Evolutionary conservation across 1,140 invertebrate species (phyloP).

Genomic region (Bombus picipes): DNA sequence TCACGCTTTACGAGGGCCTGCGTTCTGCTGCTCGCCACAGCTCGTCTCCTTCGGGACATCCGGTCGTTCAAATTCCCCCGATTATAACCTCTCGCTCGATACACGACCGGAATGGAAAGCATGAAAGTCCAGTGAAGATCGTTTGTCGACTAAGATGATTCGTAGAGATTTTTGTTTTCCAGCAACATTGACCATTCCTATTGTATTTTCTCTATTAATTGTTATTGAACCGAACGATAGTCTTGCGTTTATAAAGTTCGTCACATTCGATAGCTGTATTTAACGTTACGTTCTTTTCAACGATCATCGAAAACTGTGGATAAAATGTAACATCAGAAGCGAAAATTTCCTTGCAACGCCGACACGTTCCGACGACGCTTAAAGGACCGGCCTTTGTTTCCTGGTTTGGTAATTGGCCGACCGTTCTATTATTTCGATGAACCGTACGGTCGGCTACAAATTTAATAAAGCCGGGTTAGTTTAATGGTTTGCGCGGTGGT

Average conservation of each 20-base stretch:
- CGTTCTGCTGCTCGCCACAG: slow-evolving; percentile 22
- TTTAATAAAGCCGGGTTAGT: slow-evolving; percentile 65
- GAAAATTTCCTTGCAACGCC: not conserved
- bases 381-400: not conserved
- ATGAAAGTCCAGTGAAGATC: slow-evolving; percentile 22
- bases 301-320: too few relatives aligned
- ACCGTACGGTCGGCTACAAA: slow-evolving; percentile 52
- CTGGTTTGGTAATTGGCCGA: not conserved
- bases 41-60: slow-evolving; percentile 49
- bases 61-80: slow-evolving; percentile 53
- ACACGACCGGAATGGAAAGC: slow-evolving; percentile 9
- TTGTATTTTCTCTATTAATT: too few relatives aligned
- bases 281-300: too few relatives aligned
- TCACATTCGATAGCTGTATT: too few relatives aligned
- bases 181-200: too few relatives aligned
- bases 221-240: too few relatives aligned
- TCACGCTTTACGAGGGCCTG: slow-evolving; percentile 77
- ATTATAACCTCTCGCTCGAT: slow-evolving; percentile 6
- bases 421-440: slow-evolving; percentile 40
- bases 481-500: slow-evolving; percentile 46
- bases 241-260: too few relatives aligned
- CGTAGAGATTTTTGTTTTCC: too few relatives aligned
- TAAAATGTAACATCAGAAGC: not conserved
- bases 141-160: not conserved
- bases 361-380: not conserved